Percentiles rank a stretch among this genome's conserved stretches.
Conservation (phyloP, 1,140 invertebrate genomes). For the Amyelois transitella region DNA sequence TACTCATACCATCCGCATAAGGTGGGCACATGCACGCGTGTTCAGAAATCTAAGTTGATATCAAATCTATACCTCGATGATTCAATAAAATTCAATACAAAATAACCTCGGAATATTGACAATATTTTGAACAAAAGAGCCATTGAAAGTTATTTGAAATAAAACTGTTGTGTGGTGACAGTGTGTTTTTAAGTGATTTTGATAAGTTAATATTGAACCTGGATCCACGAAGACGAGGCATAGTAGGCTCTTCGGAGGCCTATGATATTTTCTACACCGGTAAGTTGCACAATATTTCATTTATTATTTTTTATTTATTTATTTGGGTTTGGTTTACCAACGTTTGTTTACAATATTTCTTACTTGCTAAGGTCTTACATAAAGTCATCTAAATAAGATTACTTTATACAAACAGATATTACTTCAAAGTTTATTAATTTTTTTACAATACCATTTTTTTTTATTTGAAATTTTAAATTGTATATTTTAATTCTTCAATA, state of each 20-base stretch:
- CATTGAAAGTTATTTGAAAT: conserved; percentile 1
- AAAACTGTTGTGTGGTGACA: no score
- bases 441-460: no score
- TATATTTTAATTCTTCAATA: no score
- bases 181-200: conserved; percentile 5
- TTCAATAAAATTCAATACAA: conserved; percentile 28
- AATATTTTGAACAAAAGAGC: background rate
- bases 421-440: no score
- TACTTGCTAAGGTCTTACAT: no score
- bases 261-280: conserved; percentile 1
- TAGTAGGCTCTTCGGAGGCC: conserved; percentile 22
- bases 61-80: conserved; percentile 24
- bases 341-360: no score
- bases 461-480: no score
- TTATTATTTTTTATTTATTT: background rate
- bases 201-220: conserved; percentile 20
- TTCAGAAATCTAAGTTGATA: conserved; percentile 38
- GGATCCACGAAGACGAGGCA: conserved; percentile 37
- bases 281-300: background rate
- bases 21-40: conserved; percentile 38
- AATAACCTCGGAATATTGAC: conserved; percentile 1
- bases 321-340: no score
- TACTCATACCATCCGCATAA: conserved; percentile 6
- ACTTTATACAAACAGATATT: no score
- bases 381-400: no score